Percentiles rank a stretch among this genome's conserved stretches.
These are phyloP conservation scores for Drosophila sp. DNA, from an alignment of 1,140 invertebrate species.

Conservation along the genomic window DNA sequence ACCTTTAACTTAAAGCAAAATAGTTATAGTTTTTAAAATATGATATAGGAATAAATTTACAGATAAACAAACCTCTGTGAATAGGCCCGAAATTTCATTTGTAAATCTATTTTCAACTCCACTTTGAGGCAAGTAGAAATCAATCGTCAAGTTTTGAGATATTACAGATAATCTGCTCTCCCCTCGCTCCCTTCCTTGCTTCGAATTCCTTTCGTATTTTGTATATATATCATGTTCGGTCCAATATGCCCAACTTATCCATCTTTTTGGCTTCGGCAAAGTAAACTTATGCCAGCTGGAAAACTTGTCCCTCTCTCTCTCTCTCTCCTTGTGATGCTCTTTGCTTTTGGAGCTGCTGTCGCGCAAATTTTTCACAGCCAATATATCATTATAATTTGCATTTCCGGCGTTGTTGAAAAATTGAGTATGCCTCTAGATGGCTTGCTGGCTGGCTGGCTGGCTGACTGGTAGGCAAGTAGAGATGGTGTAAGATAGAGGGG, in stretches of 20 bases:
- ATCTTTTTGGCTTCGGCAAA: slow-evolving; percentile 39
- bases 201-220: no score
- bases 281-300: slow-evolving; percentile 42
- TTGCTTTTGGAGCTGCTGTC: slow-evolving; percentile 56
- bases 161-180: background rate
- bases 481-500: background rate
- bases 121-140: background rate
- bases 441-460: slow-evolving; percentile 6
- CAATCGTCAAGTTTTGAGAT: background rate
- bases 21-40: no score
- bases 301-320: slow-evolving; percentile 9
- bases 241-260: slow-evolving; percentile 55
- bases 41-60: no score
- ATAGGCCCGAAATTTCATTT: background rate
- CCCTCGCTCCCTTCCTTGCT: background rate
- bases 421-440: slow-evolving; percentile 62
- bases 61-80: no score
- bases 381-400: slow-evolving; percentile 82
- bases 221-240: slow-evolving; percentile 8
- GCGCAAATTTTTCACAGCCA: slow-evolving; percentile 79
- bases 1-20: no score
- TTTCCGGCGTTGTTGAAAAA: slow-evolving; percentile 72
- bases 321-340: slow-evolving; percentile 33
- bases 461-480: slow-evolving; percentile 14
- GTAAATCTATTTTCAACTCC: background rate